A percentile compares a stretch with the other conserved stretches of the same genome.
Evolutionary conservation across 2,888 invertebrate species (phyloP).

Genomic region (Aphrophora alni): DNA sequence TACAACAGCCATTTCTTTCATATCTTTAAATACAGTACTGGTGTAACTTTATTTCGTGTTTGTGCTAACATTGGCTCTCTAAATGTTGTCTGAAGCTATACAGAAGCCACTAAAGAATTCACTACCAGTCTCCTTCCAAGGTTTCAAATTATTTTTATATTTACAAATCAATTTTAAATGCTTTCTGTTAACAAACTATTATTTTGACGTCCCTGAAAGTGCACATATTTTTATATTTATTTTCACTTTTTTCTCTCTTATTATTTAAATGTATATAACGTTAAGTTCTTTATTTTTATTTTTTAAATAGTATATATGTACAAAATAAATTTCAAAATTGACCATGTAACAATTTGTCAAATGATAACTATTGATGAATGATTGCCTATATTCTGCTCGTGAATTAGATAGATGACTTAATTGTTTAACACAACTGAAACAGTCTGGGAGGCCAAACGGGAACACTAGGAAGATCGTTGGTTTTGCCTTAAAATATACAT

Average conservation of each 20-base stretch:
- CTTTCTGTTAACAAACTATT: background rate
- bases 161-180: conserved; percentile 3
- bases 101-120: background rate
- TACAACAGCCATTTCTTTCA: too few species aligned
- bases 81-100: background rate
- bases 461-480: background rate
- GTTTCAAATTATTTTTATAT: background rate
- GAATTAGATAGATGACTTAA: too few species aligned
- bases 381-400: conserved; percentile 14
- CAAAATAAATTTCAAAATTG: conserved; percentile 33
- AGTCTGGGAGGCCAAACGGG: background rate
- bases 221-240: too few species aligned
- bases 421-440: too few species aligned
- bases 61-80: background rate
- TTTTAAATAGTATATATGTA: conserved; percentile 13
- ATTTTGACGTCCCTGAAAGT: background rate
- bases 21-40: background rate
- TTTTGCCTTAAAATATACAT: background rate
- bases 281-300: background rate
- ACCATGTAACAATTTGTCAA: conserved; percentile 23
- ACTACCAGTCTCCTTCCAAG: background rate
- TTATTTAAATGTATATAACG: background rate
- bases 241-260: background rate
- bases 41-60: background rate
- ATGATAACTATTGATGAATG: conserved; percentile 12